A percentile compares a stretch with the other conserved stretches of the same genome.
Evolutionary conservation across 2,113 vertebrate genomes (phyloP).

Genomic region (Chaetodon trifascialis): DNA sequence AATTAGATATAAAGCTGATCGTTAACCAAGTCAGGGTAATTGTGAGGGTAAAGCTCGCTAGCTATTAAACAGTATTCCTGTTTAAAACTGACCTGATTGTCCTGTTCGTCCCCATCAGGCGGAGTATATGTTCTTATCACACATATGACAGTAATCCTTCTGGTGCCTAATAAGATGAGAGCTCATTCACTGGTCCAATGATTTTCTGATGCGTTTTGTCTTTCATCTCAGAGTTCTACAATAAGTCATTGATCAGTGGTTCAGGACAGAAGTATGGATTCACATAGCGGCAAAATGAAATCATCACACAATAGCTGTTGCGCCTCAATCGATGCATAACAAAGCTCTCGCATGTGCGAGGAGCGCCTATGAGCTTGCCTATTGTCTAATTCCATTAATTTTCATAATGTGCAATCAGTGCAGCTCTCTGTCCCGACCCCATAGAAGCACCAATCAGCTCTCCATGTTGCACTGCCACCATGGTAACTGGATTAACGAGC

Average conservation of each 20-base stretch:
- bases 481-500: slow-evolving; percentile 79
- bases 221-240: neutral
- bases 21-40: neutral
- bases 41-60: neutral
- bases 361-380: slow-evolving; percentile 19
- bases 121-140: neutral
- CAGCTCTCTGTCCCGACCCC: slow-evolving; percentile 37
- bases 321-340: neutral
- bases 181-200: neutral
- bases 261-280: slow-evolving; percentile 19
- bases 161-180: neutral
- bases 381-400: slow-evolving; percentile 50
- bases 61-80: neutral
- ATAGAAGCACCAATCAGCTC: slow-evolving; percentile 31
- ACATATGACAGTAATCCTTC: neutral
- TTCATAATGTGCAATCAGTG: slow-evolving; percentile 54
- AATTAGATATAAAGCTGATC: neutral
- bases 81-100: neutral
- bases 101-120: neutral
- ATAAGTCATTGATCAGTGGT: neutral
- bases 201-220: neutral
- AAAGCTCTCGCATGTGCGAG: slow-evolving; percentile 7
- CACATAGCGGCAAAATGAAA: slow-evolving; percentile 3
- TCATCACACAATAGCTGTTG: neutral
- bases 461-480: slow-evolving; percentile 57